Evolutionary conservation across 2,797 vertebrate species (phyloP).

Genomic region (Parauchenoglanis punctatus): DNA sequence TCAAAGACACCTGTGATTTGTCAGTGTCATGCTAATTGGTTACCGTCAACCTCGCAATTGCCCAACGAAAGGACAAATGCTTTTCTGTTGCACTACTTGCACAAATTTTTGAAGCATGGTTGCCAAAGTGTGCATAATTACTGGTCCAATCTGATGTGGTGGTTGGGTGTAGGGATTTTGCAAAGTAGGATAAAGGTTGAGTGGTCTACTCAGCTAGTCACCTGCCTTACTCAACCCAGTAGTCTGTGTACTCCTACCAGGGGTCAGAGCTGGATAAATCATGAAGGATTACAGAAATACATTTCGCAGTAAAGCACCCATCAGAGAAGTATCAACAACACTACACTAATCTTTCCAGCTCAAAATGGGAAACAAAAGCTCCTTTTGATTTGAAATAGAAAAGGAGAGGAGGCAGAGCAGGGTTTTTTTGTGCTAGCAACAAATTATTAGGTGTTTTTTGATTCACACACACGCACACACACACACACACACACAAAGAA

Average conservation of each 20-base stretch:
- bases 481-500: background rate
- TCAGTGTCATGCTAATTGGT: background rate
- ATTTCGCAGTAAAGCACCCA: conserved; percentile 33
- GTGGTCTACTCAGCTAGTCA: background rate
- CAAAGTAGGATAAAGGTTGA: background rate
- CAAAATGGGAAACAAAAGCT: conserved; percentile 13
- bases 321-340: conserved; percentile 35
- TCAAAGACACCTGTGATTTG: background rate
- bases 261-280: conserved; percentile 31
- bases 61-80: background rate
- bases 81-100: background rate
- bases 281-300: conserved; percentile 37
- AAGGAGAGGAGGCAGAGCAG: background rate
- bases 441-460: background rate
- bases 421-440: background rate
- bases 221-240: conserved; percentile 26
- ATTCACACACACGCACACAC: too few species aligned
- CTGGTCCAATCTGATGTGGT: background rate
- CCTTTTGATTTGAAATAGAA: background rate
- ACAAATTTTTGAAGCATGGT: background rate
- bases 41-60: background rate
- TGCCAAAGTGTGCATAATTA: background rate
- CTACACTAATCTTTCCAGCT: conserved; percentile 21
- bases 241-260: conserved; percentile 23
- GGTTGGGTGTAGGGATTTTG: background rate